These are phyloP conservation scores for Heterochromis multidens DNA, from an alignment of 2,113 vertebrate species.

Conservation along the genomic window DNA sequence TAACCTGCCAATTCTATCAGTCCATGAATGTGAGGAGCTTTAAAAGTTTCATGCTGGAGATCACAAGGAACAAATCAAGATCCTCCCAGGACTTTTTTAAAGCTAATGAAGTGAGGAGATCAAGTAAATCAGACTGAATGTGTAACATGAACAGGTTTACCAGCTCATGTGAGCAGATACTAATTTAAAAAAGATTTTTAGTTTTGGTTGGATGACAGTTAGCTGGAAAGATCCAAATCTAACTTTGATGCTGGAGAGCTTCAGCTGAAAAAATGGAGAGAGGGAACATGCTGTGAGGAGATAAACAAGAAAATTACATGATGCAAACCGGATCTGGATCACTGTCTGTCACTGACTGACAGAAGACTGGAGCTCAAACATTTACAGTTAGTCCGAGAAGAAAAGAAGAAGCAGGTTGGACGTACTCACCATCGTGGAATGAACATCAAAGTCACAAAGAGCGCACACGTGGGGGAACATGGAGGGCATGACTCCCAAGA, in stretches of 20 bases:
- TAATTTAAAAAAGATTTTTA: background rate
- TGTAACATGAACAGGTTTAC: background rate
- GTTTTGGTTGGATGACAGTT: background rate
- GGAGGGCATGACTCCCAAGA: slow-evolving; percentile 70
- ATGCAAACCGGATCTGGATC: background rate
- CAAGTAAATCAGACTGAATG: background rate
- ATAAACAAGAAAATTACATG: background rate
- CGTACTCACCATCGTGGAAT: slow-evolving; percentile 77
- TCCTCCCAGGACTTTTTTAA: background rate
- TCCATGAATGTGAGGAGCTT: background rate
- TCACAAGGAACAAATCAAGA: background rate
- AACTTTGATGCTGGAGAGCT: background rate
- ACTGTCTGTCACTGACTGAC: slow-evolving; percentile 1
- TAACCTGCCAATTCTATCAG: background rate
- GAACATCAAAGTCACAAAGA: slow-evolving; percentile 81
- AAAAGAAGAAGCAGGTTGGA: slow-evolving; percentile 12
- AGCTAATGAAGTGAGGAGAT: background rate
- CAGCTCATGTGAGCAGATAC: background rate
- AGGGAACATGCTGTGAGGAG: background rate
- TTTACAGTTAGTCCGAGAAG: slow-evolving; percentile 23
- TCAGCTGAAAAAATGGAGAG: background rate
- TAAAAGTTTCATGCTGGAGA: background rate
- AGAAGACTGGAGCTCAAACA: slow-evolving; percentile 20
- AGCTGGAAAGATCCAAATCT: background rate
- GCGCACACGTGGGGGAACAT: slow-evolving; percentile 79